Percentiles rank a stretch among this genome's conserved stretches.
Conservation (phyloP, 2,113 vertebrate genomes). For the Catharus minimus region DNA sequence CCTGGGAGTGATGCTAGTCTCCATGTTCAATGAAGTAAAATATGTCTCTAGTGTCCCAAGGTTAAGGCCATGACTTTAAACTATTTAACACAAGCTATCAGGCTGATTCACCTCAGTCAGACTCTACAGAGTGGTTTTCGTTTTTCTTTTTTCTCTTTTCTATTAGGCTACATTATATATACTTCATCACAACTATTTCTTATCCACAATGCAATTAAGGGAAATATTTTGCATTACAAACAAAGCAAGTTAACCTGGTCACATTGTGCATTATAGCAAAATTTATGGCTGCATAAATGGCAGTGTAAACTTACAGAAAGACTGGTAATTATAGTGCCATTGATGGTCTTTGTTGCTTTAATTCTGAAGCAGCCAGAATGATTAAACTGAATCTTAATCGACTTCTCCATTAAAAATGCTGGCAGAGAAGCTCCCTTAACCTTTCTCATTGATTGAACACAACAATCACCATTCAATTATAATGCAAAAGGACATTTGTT, state of each 20-base stretch:
- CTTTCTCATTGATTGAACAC: constrained; percentile 99
- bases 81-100: constrained; percentile 74
- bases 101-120: constrained; percentile 69
- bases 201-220: constrained; percentile 72
- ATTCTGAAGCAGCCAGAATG: constrained; percentile 96
- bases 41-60: constrained; percentile 78
- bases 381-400: constrained; percentile 99
- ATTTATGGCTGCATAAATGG: constrained; percentile 95
- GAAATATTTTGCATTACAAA: constrained; percentile 83
- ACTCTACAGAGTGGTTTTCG: not conserved
- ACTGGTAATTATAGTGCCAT: constrained; percentile 95
- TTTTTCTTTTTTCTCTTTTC: not conserved
- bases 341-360: constrained; percentile 95
- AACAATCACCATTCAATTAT: constrained; percentile 99
- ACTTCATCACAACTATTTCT: constrained; percentile 72
- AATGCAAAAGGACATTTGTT: constrained; percentile 99
- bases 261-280: constrained; percentile 83
- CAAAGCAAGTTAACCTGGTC: constrained; percentile 80
- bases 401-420: constrained; percentile 99
- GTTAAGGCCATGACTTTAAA: constrained; percentile 82
- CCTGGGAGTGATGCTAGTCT: constrained; percentile 78
- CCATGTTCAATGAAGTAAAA: constrained; percentile 82
- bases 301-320: constrained; percentile 96
- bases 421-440: constrained; percentile 97
- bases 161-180: constrained; percentile 59